A percentile compares a stretch with the other conserved stretches of the same genome.
Evolutionary conservation across 2,888 invertebrate species (phyloP).

Genomic region (Rhamnusium bicolor): DNA sequence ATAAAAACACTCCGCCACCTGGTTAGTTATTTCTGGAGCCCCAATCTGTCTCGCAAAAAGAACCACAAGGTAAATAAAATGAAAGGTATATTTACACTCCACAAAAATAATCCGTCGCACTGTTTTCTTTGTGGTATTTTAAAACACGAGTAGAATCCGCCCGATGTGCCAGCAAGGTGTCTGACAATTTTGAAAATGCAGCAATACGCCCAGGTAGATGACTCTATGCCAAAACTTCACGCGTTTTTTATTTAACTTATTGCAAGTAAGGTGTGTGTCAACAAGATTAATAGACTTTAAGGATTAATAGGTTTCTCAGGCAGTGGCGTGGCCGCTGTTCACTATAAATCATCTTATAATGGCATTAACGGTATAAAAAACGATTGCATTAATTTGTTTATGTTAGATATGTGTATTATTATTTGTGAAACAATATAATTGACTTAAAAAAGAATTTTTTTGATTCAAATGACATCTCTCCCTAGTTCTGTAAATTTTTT

Average conservation of each 20-base stretch:
- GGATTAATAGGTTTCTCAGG: constrained; percentile 30
- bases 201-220: constrained; percentile 30
- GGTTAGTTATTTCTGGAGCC: constrained; percentile 20
- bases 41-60: constrained; percentile 13
- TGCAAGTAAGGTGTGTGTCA: constrained; percentile 34
- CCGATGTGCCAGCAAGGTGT: constrained; percentile 33
- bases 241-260: constrained; percentile 24
- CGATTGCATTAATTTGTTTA: constrained; percentile 14
- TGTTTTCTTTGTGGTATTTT: constrained; percentile 30
- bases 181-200: constrained; percentile 36
- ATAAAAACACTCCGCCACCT: constrained; percentile 20
- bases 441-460: no score
- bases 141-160: constrained; percentile 22
- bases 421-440: background rate
- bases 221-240: constrained; percentile 21
- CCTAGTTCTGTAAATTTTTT: no score
- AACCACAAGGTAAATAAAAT: constrained; percentile 27
- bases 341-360: constrained; percentile 21
- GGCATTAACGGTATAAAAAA: background rate
- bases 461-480: no score
- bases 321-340: constrained; percentile 30
- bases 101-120: constrained; percentile 26
- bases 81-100: constrained; percentile 28
- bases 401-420: background rate
- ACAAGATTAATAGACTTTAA: constrained; percentile 34